Conservation (phyloP, 2,113 vertebrate genomes). For the Syrmaticus mikado region DNA sequence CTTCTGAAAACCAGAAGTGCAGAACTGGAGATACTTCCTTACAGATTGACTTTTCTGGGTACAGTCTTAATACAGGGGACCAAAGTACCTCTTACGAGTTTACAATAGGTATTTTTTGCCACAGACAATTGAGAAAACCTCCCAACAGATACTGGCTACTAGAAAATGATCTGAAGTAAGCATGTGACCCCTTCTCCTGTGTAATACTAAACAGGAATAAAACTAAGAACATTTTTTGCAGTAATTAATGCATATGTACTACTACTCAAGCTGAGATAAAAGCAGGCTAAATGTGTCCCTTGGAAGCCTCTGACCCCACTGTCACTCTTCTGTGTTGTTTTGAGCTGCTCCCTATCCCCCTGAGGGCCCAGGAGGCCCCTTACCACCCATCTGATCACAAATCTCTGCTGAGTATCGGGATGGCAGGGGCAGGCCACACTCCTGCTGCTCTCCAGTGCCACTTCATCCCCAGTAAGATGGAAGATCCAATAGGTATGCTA, state of each 20-base stretch:
- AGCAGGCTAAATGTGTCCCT: neutral
- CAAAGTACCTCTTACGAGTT: neutral
- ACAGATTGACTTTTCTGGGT: neutral
- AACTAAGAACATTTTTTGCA: neutral
- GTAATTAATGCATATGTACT: neutral
- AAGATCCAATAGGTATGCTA: accelerated
- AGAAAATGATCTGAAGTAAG: neutral
- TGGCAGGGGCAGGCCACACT: neutral
- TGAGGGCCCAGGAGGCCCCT: neutral
- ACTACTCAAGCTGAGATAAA: neutral
- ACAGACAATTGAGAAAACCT: neutral
- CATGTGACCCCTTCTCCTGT: neutral
- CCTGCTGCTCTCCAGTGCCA: neutral
- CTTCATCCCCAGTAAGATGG: neutral
- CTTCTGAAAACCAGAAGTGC: neutral
- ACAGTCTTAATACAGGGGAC: neutral
- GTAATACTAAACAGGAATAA: neutral
- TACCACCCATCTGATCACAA: neutral
- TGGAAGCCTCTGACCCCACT: neutral
- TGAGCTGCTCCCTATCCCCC: neutral
- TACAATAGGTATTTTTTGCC: neutral
- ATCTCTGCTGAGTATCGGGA: neutral
- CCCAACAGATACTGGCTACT: neutral
- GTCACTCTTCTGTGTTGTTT: neutral
- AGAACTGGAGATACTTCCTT: neutral